A percentile compares a stretch with the other conserved stretches of the same genome.
These are phyloP conservation scores for Oryzaephilus surinamensis DNA, from an alignment of 1,140 invertebrate genomes.

Conservation along the genomic window DNA sequence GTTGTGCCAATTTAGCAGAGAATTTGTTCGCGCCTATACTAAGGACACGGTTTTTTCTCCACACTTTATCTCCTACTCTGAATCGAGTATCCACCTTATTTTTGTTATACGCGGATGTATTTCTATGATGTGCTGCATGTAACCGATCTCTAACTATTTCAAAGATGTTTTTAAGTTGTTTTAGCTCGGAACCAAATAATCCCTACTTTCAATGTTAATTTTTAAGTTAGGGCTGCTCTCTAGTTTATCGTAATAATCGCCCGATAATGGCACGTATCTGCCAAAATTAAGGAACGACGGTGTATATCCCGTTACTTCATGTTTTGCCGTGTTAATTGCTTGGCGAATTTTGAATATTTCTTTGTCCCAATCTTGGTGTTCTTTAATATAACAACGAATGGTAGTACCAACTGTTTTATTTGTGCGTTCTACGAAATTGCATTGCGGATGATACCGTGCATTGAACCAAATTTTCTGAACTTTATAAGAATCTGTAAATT, in stretches of 20 bases:
- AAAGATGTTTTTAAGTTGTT: background rate
- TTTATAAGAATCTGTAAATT: conserved; percentile 5
- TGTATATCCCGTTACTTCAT: conserved; percentile 2
- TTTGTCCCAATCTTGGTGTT: background rate
- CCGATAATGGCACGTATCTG: conserved; percentile 1
- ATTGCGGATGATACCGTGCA: conserved; percentile 7
- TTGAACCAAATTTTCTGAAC: conserved; percentile 12
- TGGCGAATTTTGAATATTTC: background rate
- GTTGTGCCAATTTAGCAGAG: conserved; percentile 8
- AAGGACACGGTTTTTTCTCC: background rate
- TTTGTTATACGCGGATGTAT: conserved; percentile 9
- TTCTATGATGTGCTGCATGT: background rate
- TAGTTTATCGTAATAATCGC: conserved; percentile 5
- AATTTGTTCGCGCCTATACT: conserved; percentile 1
- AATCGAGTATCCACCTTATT: background rate
- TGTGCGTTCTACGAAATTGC: conserved; percentile 5
- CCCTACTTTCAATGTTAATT: conserved; percentile 17
- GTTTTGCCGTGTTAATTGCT: conserved; percentile 1
- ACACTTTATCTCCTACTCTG: conserved; percentile 3
- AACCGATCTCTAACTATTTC: background rate
- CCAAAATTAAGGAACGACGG: conserved; percentile 7
- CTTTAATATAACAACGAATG: background rate
- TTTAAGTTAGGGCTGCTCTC: background rate
- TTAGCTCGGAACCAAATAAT: background rate
- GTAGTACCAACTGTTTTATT: conserved; percentile 7